Percentiles rank a stretch among this genome's conserved stretches.
These are phyloP conservation scores for Anarhynchus alexandrinus DNA, from an alignment of 2,113 vertebrate genomes.

Conservation along the genomic window DNA sequence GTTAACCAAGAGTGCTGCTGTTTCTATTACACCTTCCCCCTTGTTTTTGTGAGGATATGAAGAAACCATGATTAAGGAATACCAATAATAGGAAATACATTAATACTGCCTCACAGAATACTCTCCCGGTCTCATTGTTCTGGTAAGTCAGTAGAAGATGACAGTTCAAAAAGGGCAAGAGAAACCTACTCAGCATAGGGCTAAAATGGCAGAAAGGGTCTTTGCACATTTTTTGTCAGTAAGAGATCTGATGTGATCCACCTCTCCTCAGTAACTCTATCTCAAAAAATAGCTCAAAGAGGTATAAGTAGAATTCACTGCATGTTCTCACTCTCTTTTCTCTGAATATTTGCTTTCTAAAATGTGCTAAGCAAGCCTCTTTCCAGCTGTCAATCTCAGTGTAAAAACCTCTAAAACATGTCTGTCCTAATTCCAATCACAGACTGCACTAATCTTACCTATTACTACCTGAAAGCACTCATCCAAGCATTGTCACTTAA, in stretches of 20 bases:
- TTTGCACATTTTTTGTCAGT: neutral
- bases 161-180: neutral
- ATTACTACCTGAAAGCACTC: neutral
- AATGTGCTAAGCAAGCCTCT: neutral
- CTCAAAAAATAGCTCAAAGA: slow-evolving; percentile 35
- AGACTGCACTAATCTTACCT: neutral
- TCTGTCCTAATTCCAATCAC: slow-evolving; percentile 8
- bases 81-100: neutral
- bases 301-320: neutral
- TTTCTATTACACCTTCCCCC: neutral
- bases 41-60: neutral
- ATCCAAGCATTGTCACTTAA: neutral
- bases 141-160: neutral
- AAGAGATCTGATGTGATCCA: neutral
- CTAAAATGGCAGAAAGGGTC: neutral
- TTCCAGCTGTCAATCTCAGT: slow-evolving; percentile 30
- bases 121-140: neutral
- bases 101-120: neutral
- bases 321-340: slow-evolving; percentile 8
- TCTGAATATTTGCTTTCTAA: slow-evolving; percentile 16
- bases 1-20: neutral
- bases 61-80: neutral
- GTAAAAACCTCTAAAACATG: neutral
- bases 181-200: neutral
- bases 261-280: neutral